Percentiles rank a stretch among this genome's conserved stretches.
These are phyloP conservation scores for Sorex araneus DNA, from an alignment of 2,113 vertebrate species.

Conservation along the genomic window DNA sequence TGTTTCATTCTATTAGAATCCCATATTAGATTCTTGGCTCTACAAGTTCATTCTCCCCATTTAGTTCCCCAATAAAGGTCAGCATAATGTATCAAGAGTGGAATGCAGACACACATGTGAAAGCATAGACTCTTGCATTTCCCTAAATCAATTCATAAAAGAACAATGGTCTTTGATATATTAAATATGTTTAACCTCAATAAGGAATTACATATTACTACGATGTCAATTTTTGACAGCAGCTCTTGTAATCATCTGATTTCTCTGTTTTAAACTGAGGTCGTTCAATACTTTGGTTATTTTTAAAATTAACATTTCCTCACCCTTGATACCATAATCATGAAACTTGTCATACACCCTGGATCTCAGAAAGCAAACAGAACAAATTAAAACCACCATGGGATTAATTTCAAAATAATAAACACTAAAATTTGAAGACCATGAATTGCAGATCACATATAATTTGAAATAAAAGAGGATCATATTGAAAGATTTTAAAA, in stretches of 20 bases:
- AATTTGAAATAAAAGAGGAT: background rate
- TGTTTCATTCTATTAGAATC: too few species aligned
- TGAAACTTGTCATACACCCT: background rate
- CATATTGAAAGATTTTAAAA: too few species aligned
- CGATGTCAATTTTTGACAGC: conserved; percentile 1
- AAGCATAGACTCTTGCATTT: background rate
- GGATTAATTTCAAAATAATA: background rate
- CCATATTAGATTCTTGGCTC: too few species aligned
- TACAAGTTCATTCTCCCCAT: too few species aligned
- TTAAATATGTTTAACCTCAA: background rate
- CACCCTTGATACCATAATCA: background rate
- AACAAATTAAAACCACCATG: background rate
- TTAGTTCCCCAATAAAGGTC: background rate
- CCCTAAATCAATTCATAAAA: background rate
- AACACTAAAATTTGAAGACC: background rate
- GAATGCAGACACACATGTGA: background rate
- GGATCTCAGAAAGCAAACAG: background rate
- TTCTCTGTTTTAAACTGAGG: conserved; percentile 23
- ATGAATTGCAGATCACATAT: background rate
- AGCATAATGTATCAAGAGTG: background rate
- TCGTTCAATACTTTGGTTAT: background rate
- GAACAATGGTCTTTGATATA: conserved; percentile 14
- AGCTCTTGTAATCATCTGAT: background rate
- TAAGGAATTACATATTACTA: background rate
- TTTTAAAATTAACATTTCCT: conserved; percentile 3